Percentiles rank a stretch among this genome's conserved stretches.
phyloP scores from a whole-genome alignment of 2,888 invertebrate genomes.

The Philereme vetulata region DNA sequence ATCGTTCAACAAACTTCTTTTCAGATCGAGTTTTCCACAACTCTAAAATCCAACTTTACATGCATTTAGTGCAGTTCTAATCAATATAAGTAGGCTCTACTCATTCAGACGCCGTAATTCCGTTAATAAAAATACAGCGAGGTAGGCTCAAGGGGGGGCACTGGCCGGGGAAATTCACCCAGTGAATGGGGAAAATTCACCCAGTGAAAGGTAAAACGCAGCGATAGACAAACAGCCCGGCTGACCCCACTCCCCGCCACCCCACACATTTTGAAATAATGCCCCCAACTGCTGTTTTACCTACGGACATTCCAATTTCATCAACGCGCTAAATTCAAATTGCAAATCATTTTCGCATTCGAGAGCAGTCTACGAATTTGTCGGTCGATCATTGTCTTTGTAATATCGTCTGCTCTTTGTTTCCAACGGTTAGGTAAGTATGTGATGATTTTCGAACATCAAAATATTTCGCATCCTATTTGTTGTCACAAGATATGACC shows the following conservation, averaged over 20 bases:
- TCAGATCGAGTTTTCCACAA: conserved; percentile 5
- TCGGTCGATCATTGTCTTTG: conserved; percentile 17
- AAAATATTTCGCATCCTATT: too few relatives aligned
- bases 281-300: conserved; percentile 61
- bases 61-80: conserved; percentile 55
- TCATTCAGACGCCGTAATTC: conserved; percentile 80
- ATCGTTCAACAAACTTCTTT: conserved; percentile 23
- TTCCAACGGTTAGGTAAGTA: neutral
- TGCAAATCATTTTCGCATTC: conserved; percentile 25
- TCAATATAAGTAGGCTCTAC: conserved; percentile 78
- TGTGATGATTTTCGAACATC: too few relatives aligned
- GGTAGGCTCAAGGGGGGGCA: conserved; percentile 67
- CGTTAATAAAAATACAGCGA: conserved; percentile 80
- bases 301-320: conserved; percentile 55
- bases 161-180: conserved; percentile 81
- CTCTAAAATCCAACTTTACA: conserved; percentile 27
- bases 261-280: conserved; percentile 79
- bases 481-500: too few relatives aligned
- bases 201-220: conserved; percentile 81
- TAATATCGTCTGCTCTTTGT: neutral
- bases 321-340: conserved; percentile 35
- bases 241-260: conserved; percentile 70
- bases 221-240: conserved; percentile 80
- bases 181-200: conserved; percentile 81
- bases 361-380: conserved; percentile 18